Evolutionary conservation across 2,888 invertebrate genomes (phyloP), one percentile per base, ranked within the genome.

Genomic region (Heteropelma amictum): DNA sequence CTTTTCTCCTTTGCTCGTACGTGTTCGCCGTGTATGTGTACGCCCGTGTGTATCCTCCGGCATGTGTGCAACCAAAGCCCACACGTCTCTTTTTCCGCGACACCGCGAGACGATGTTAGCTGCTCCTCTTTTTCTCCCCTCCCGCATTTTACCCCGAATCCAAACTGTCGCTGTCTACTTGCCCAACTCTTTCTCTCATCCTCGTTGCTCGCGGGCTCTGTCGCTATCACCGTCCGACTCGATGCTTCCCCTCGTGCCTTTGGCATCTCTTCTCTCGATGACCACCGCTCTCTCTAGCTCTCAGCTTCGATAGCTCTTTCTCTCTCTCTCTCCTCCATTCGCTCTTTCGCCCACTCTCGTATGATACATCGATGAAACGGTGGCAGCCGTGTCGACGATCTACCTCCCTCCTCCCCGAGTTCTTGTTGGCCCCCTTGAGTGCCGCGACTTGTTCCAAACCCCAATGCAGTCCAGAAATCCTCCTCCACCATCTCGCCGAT

Each of bases 71-170:
- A 45, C 14, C 0, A 2, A 45, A 53, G 45, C 17, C n/a, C 42
- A 23, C 33, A 47, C 65, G 28, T 40, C 75, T 71, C 47, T 65
- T 90, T n/a, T 90, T 89, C 87, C 91, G 91, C 90, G 45, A 84
- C 87, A 86, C 88, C 89, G 85, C 70, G 56, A 69, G 65, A 70
- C 68, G 58, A 45, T 40, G 65, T 58, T 60, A 38, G 42, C 67
- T 51, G 49, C 60, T 12, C 76, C 23, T n/a, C n/a, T n/a, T n/a
- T n/a, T n/a, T 38, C 74, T 19, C 54, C 63, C 60, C 49, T 42
- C 28, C 45, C 45, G 40, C 35, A 53, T 56, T 26, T 60, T 54
- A 23, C 47, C 58, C 30, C 60, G 47, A 56, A 14, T 21, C 6
- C 51, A 21, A 51, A 19, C 51, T 45, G n/a, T 65, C 75, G 40